Conservation (phyloP, 35 echinoderm and acorn worm species). For the Lytechinus pictus region DNA sequence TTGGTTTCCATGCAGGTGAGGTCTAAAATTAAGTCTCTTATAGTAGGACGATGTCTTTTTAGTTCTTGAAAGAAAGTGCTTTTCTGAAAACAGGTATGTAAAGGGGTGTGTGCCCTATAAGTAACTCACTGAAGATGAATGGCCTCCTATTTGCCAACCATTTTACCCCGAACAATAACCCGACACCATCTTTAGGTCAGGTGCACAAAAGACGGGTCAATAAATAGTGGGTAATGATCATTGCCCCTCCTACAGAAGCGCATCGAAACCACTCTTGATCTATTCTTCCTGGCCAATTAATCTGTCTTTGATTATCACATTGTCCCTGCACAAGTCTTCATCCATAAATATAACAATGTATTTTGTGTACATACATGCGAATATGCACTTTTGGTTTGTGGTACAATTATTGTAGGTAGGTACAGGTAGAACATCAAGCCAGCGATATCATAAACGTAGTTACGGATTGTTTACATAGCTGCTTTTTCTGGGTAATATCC, state of each 20-base stretch:
- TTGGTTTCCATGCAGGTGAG: neutral
- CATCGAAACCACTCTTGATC: neutral
- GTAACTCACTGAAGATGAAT: neutral
- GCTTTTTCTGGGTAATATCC: neutral
- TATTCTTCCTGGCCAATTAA: neutral
- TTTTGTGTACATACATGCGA: neutral
- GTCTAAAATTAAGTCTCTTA: neutral
- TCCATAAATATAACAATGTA: neutral
- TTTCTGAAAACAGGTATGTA: neutral
- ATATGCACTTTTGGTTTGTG: neutral
- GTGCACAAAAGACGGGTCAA: constrained; percentile 6
- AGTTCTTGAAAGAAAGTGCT: neutral
- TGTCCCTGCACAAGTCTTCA: neutral
- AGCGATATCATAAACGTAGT: neutral
- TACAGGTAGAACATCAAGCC: too few species aligned
- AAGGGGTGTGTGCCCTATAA: neutral
- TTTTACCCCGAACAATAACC: neutral
- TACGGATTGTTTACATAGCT: neutral
- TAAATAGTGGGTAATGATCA: neutral
- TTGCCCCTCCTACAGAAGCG: neutral
- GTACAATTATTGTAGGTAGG: neutral
- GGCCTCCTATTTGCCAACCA: neutral
- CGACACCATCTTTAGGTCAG: neutral
- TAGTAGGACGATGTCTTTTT: neutral
- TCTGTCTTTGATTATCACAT: neutral